Conservation (phyloP, 2,113 vertebrate species). For the Triplophysa tibetana region DNA sequence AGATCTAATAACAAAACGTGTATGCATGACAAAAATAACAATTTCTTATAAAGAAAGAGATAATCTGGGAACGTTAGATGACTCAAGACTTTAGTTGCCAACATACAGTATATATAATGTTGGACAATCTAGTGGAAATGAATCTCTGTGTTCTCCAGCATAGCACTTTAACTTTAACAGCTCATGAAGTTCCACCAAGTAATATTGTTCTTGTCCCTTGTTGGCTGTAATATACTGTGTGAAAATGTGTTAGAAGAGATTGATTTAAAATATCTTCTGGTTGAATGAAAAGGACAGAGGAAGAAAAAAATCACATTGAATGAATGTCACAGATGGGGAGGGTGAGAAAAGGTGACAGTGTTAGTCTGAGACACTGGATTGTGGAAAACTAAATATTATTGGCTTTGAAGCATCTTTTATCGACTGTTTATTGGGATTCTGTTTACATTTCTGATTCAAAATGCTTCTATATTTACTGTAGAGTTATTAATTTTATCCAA, state of each 20-base stretch:
- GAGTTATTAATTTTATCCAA: too few species aligned
- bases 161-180: conserved; percentile 11
- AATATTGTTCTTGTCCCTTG: background rate
- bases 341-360: conserved; percentile 5
- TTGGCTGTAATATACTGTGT: background rate
- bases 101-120: conserved; percentile 11
- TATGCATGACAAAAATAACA: background rate
- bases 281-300: conserved; percentile 11
- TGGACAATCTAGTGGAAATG: background rate
- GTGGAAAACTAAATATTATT: background rate
- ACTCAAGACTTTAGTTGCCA: background rate
- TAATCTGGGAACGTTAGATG: background rate
- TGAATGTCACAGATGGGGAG: background rate
- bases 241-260: conserved; percentile 11
- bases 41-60: conserved; percentile 9
- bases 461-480: background rate
- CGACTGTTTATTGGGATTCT: background rate
- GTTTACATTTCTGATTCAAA: background rate
- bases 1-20: background rate
- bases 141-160: conserved; percentile 10
- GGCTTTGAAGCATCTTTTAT: background rate
- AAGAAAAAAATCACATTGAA: background rate
- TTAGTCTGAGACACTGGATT: background rate
- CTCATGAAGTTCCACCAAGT: background rate
- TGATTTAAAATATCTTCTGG: conserved; percentile 32